phyloP scores from a whole-genome alignment of 2,113 vertebrate species.

The Cyphomyrus discorhynchus region DNA sequence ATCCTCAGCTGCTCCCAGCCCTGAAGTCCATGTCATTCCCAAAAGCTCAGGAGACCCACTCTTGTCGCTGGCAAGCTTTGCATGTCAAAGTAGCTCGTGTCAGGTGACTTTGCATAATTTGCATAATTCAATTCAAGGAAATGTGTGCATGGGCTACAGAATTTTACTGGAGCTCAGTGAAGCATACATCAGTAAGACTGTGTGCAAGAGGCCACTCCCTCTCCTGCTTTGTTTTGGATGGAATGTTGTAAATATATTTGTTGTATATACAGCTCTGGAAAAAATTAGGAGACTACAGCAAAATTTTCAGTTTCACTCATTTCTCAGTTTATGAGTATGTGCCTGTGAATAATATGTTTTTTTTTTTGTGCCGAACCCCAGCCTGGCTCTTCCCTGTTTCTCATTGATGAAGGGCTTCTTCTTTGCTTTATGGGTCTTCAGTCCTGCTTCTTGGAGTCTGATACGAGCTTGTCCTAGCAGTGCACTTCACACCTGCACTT shows the following conservation, averaged over 20 bases:
- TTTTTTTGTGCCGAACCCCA: no score
- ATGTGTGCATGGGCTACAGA: constrained; percentile 55
- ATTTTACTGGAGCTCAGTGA: constrained; percentile 60
- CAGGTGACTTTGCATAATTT: constrained; percentile 69
- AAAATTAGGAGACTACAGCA: background rate
- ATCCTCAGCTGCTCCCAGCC: background rate
- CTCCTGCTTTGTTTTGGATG: constrained; percentile 25
- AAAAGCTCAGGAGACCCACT: constrained; percentile 49
- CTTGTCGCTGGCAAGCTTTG: constrained; percentile 50
- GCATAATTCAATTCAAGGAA: constrained; percentile 70
- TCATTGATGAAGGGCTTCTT: background rate
- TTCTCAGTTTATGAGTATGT: background rate
- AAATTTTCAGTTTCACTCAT: background rate
- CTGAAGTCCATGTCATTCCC: constrained; percentile 40
- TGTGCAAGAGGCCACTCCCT: constrained; percentile 21
- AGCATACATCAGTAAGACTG: constrained; percentile 55
- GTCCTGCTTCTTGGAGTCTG: background rate
- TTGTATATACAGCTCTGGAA: background rate
- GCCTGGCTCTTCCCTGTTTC: background rate
- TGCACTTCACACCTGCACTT: background rate
- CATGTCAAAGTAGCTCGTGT: constrained; percentile 56
- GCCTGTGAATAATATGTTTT: background rate
- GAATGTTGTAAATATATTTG: constrained; percentile 35
- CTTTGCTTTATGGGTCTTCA: background rate
- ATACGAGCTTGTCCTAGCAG: background rate